Evolutionary conservation across 2,888 invertebrate species (phyloP).

Genomic region (Aelia acuminata): DNA sequence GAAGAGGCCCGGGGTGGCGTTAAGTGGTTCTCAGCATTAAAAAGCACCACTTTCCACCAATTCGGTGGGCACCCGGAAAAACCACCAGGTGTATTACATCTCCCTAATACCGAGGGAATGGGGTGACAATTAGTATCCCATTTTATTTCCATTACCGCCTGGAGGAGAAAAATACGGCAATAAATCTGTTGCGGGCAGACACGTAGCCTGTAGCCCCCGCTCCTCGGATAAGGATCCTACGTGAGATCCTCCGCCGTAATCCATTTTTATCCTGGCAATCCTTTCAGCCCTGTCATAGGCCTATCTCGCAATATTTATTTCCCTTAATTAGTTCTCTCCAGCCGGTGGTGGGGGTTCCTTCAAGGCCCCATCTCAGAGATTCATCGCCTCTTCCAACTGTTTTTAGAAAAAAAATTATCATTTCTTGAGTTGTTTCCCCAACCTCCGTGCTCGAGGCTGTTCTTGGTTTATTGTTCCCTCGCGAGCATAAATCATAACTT

Average conservation of each 20-base stretch:
- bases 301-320: conserved; percentile 57
- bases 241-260: conserved; percentile 15
- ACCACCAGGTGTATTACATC: conserved; percentile 44
- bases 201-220: conserved; percentile 28
- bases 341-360: not conserved
- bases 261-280: conserved; percentile 55
- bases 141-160: conserved; percentile 52
- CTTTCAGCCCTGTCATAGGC: conserved; percentile 39
- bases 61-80: conserved; percentile 3
- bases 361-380: conserved; percentile 9
- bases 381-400: conserved; percentile 34
- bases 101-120: conserved; percentile 38
- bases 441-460: not conserved
- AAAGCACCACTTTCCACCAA: conserved; percentile 51
- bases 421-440: not conserved
- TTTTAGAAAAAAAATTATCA: conserved; percentile 31
- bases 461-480: not conserved
- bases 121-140: conserved; percentile 52
- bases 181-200: not conserved
- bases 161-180: conserved; percentile 43
- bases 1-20: conserved; percentile 2
- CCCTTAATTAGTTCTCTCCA: conserved; percentile 53
- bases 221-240: conserved; percentile 47
- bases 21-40: conserved; percentile 53
- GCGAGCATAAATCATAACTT: not conserved